phyloP scores from a whole-genome alignment of 53 echinoderm and acorn worm genomes.

The Echinarachnius parma region DNA sequence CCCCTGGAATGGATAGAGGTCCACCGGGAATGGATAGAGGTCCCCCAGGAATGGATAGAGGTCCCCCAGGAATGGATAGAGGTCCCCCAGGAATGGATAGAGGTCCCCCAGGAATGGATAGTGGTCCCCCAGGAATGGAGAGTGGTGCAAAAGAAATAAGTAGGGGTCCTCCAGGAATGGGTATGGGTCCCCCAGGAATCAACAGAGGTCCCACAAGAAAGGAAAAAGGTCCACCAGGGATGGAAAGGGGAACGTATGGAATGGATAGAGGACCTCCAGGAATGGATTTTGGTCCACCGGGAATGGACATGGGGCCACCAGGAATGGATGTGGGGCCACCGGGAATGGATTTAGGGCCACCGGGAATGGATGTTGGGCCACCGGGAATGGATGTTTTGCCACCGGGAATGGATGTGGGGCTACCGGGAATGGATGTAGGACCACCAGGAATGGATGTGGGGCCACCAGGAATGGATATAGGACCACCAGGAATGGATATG shows the following conservation, averaged over 20 bases:
- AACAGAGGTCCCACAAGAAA: not conserved
- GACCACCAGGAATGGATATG: conserved; percentile 21
- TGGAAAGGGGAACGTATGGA: not conserved
- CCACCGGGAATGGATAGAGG: conserved; percentile 20
- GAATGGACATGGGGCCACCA: not conserved
- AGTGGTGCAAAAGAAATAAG: conserved; percentile 16
- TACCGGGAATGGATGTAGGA: conserved; percentile 11
- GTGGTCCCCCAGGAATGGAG: not conserved
- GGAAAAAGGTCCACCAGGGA: not conserved
- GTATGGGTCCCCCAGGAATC: not conserved
- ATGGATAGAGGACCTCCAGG: not conserved
- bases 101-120: conserved; percentile 27
- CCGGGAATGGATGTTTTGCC: not conserved
- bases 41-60: conserved; percentile 8
- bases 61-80: conserved; percentile 5
- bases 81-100: conserved; percentile 4
- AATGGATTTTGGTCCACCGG: not conserved
- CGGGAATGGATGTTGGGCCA: not conserved
- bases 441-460: not conserved
- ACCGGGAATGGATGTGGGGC: conserved; percentile 1
- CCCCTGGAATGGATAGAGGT: conserved; percentile 19
- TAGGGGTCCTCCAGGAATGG: not conserved
- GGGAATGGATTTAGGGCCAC: not conserved
- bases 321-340: conserved; percentile 5
- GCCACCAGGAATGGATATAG: conserved; percentile 9